Evolutionary conservation across 2,888 invertebrate genomes (phyloP), one percentile per base, ranked within the genome.

Genomic region (Latrodectus elegans): DNA sequence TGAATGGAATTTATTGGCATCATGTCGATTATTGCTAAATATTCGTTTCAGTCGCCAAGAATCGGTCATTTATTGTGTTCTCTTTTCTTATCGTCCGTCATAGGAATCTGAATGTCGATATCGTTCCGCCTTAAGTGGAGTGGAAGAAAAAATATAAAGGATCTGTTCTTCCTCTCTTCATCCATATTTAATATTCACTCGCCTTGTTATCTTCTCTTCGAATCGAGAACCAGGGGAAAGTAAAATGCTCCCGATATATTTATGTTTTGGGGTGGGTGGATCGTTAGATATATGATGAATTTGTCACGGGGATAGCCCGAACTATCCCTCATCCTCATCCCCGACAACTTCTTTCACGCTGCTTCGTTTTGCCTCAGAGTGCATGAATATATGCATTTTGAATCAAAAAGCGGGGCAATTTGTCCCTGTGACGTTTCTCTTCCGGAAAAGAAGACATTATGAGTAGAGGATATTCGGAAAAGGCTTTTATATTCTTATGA

Each of bases 221-320:
- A 53, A 53, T 12, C 8, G 53, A 15, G 71, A 12, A 38, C 60
- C 38, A n/a, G 49, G 14, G 49, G 65, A 64, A 65, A 76, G 51
- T 55, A 22, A 60, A 53, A 70, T 15, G 64, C n/a, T 55, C 67
- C 73, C 81, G 68, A 68, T 75, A 67, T 60, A 74, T 82, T 75
- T 82, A 74, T 82, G 74, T 82, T 75, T 75, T 38, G 53, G 74
- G 55, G 82, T 17, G 67, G 60, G 52, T 74, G 49, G 67, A 53
- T 60, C 75, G 75, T 82, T 75, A 73, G 76, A 77, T 52, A 51
- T 60, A 84, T 84, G 83, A 84, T 84, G 77, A 70, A 84, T 84
- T 84, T 84, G 83, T 84, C 83, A 77, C 60, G 26, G 14, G 71
- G 60, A n/a, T 60, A 12, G 60, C 60, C 60, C 60, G 10, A n/a